phyloP scores from a whole-genome alignment of 2,797 vertebrate species.

The Eidolon dupreanum region DNA sequence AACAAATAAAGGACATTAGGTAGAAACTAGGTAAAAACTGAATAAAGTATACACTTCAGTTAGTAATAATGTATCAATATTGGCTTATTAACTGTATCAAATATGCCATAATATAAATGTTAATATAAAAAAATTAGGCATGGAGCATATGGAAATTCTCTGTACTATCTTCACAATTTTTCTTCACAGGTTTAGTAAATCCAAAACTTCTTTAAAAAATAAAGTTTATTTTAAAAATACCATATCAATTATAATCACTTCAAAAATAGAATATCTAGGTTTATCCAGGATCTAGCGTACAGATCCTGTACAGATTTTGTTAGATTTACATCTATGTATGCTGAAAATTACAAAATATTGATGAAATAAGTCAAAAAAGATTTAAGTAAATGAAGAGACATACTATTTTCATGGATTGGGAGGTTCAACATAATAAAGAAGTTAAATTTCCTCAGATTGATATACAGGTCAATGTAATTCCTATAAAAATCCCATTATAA shows the following conservation, averaged over 20 bases:
- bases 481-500: background rate
- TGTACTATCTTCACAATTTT: background rate
- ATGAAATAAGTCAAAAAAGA: background rate
- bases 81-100: background rate
- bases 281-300: background rate
- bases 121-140: background rate
- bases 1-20: background rate
- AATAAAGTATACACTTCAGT: background rate
- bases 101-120: background rate
- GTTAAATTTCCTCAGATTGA: background rate
- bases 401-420: background rate
- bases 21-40: constrained; percentile 9
- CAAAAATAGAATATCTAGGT: background rate
- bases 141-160: background rate
- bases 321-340: background rate
- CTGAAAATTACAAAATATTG: background rate
- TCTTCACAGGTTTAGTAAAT: background rate
- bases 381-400: background rate
- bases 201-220: background rate
- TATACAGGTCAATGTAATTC: background rate
- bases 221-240: background rate
- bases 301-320: too few relatives aligned
- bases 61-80: background rate
- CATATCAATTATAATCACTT: background rate
- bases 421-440: background rate